phyloP scores from a whole-genome alignment of 2,113 vertebrate species.

The Ifrita kowaldi region DNA sequence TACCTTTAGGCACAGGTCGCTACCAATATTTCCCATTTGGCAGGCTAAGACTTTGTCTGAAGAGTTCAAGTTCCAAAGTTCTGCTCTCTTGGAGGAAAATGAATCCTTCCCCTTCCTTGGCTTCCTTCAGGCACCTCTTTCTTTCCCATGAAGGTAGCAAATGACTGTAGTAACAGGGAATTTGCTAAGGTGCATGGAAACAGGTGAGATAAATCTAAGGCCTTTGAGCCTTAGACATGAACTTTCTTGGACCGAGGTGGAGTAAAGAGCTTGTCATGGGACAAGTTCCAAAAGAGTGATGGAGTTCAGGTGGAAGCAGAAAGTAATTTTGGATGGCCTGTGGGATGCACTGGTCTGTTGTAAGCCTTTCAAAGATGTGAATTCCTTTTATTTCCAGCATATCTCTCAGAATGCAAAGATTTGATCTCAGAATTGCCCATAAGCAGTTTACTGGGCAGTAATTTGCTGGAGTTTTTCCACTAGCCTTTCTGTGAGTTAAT shows the following conservation, averaged over 20 bases:
- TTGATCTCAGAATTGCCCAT: too few relatives aligned
- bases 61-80: neutral
- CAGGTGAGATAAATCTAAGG: neutral
- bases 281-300: neutral
- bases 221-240: neutral
- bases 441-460: neutral
- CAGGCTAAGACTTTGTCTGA: neutral
- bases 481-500: neutral
- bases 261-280: neutral
- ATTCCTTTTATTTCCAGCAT: neutral
- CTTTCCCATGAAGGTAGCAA: neutral
- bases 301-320: neutral
- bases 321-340: neutral
- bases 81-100: neutral
- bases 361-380: neutral
- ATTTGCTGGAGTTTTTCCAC: neutral
- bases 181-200: neutral
- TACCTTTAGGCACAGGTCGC: fast-evolving
- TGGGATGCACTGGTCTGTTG: neutral
- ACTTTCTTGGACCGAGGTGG: neutral
- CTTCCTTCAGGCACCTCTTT: neutral
- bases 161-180: neutral
- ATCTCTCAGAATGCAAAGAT: neutral
- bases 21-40: neutral
- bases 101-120: neutral